Conservation (phyloP, 2,113 vertebrate genomes). For the Ammodramus savannarum region DNA sequence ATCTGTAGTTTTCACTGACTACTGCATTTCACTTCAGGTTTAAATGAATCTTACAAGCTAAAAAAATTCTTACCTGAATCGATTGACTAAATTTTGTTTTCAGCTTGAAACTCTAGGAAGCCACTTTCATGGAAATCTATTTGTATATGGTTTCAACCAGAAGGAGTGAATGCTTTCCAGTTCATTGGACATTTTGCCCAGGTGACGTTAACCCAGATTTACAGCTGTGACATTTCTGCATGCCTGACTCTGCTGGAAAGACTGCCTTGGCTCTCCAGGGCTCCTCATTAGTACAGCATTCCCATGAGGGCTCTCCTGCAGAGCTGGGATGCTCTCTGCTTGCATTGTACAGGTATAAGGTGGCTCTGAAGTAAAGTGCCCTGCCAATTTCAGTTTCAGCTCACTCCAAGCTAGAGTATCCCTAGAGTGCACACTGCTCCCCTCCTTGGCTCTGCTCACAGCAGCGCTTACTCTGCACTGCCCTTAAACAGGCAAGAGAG, state of each 20-base stretch:
- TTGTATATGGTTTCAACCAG: slow-evolving; percentile 2
- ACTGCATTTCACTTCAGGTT: background rate
- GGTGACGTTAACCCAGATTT: slow-evolving; percentile 13
- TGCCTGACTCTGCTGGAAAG: background rate
- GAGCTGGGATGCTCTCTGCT: background rate
- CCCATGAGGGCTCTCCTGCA: background rate
- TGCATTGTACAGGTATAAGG: background rate
- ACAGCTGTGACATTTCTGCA: slow-evolving; percentile 21
- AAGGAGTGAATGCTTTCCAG: slow-evolving; percentile 39
- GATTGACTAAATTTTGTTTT: background rate
- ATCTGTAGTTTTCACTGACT: background rate
- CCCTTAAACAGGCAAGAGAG: slow-evolving; percentile 48
- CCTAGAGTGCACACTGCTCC: background rate
- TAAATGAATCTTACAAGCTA: background rate
- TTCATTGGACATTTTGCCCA: background rate
- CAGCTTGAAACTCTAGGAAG: slow-evolving; percentile 11
- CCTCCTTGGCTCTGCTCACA: background rate
- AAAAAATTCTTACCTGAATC: background rate
- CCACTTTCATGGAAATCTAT: slow-evolving; percentile 24
- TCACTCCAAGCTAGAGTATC: background rate
- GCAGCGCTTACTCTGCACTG: background rate
- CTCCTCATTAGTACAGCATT: background rate
- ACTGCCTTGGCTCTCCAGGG: background rate
- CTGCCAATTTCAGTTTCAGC: background rate
- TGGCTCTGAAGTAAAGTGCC: background rate